phyloP scores from a whole-genome alignment of 2,888 invertebrate species.

The Yponomeuta plumbellus region DNA sequence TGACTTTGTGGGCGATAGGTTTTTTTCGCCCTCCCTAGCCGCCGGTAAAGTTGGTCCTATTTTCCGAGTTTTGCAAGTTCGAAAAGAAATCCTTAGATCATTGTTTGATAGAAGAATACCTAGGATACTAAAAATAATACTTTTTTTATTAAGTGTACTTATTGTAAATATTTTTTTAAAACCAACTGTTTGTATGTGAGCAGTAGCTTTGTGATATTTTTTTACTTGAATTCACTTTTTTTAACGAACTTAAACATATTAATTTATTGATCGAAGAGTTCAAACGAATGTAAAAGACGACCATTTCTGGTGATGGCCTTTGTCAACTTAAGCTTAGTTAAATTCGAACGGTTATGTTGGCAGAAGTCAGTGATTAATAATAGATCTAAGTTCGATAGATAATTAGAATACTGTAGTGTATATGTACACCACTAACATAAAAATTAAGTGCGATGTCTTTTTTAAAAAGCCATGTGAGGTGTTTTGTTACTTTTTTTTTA shows the following conservation, averaged over 20 bases:
- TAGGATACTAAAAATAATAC: too few relatives aligned
- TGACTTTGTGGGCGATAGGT: too few relatives aligned
- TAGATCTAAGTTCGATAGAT: background rate
- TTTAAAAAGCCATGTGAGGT: constrained; percentile 38
- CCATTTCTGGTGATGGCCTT: background rate
- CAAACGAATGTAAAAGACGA: background rate
- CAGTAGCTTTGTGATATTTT: background rate
- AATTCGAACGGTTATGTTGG: background rate
- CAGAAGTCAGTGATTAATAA: background rate
- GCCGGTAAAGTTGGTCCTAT: too few relatives aligned
- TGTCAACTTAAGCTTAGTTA: background rate
- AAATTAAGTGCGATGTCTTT: constrained; percentile 70
- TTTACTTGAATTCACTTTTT: constrained; percentile 1
- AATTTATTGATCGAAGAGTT: constrained; percentile 5
- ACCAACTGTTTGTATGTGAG: constrained; percentile 1
- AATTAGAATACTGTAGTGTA: background rate
- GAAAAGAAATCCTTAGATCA: too few relatives aligned
- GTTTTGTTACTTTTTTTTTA: constrained; percentile 28
- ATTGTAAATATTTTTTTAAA: background rate
- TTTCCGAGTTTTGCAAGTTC: too few relatives aligned
- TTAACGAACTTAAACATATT: background rate
- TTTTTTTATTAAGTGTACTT: background rate
- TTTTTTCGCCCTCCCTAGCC: too few relatives aligned
- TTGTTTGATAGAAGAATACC: too few relatives aligned
- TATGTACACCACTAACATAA: background rate